Conservation (phyloP, 2,113 vertebrate species). For the Platanista minor region DNA sequence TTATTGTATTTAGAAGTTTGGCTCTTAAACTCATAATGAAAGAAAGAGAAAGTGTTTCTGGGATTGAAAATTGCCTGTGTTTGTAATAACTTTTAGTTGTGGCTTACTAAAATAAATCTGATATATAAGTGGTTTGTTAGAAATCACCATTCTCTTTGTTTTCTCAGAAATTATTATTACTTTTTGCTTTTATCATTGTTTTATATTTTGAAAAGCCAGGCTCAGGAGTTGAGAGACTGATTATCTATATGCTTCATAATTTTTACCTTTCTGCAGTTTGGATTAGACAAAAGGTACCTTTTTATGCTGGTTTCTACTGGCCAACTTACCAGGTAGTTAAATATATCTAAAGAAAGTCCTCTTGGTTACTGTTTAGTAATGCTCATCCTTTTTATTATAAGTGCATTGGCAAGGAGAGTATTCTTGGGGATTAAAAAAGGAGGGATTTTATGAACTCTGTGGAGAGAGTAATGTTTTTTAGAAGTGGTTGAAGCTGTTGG, state of each 20-base stretch:
- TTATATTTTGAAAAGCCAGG: constrained; percentile 9
- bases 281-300: neutral
- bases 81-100: neutral
- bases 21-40: neutral
- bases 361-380: neutral
- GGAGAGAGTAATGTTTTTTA: neutral
- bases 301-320: neutral
- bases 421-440: neutral
- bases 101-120: neutral
- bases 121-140: neutral
- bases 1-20: neutral
- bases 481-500: neutral
- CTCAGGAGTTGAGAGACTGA: neutral
- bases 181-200: neutral
- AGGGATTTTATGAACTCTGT: neutral
- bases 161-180: neutral
- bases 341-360: neutral
- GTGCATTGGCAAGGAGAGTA: neutral
- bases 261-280: neutral
- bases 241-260: neutral
- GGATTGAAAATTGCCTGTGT: neutral
- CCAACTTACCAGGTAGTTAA: neutral
- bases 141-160: neutral
- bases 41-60: neutral
- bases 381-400: neutral